Percentiles rank a stretch among this genome's conserved stretches.
Conservation (phyloP, 2,888 invertebrate species). For the Netelia virgata region DNA sequence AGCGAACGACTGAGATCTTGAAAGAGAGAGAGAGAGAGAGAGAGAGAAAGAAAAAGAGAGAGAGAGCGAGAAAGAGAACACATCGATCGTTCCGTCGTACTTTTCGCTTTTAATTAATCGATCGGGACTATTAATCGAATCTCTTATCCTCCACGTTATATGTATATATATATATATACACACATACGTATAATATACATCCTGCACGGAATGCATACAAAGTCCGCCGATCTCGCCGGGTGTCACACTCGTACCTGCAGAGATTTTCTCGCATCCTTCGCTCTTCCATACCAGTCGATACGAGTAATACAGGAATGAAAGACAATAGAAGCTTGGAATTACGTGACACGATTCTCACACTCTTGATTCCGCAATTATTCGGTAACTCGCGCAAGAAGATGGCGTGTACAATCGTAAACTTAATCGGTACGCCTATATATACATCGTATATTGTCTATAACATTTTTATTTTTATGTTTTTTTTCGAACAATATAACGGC, state of each 20-base stretch:
- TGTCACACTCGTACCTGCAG: conserved; percentile 29
- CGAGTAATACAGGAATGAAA: conserved; percentile 39
- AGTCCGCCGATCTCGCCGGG: background rate
- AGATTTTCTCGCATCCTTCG: conserved; percentile 50
- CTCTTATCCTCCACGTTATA: conserved; percentile 64
- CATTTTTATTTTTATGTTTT: conserved; percentile 1
- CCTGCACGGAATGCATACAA: background rate
- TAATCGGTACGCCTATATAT: background rate
- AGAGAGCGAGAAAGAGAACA: conserved; percentile 51
- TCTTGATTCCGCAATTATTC: conserved; percentile 68
- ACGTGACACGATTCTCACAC: conserved; percentile 68
- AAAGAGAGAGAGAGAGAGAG: background rate
- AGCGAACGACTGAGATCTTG: background rate
- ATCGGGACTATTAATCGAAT: conserved; percentile 76
- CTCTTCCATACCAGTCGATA: conserved; percentile 60
- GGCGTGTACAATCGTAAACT: conserved; percentile 5
- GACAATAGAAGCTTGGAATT: conserved; percentile 57
- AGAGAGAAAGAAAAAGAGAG: conserved; percentile 46
- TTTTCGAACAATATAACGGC: conserved; percentile 7
- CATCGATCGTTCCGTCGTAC: conserved; percentile 67
- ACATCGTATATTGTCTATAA: background rate
- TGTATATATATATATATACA: background rate
- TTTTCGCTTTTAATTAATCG: conserved; percentile 78
- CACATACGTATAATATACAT: no score
- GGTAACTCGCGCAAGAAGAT: conserved; percentile 46